Percentiles rank a stretch among this genome's conserved stretches.
Evolutionary conservation across 2,113 vertebrate species (phyloP).

Genomic region (Oryctolagus cuniculus): DNA sequence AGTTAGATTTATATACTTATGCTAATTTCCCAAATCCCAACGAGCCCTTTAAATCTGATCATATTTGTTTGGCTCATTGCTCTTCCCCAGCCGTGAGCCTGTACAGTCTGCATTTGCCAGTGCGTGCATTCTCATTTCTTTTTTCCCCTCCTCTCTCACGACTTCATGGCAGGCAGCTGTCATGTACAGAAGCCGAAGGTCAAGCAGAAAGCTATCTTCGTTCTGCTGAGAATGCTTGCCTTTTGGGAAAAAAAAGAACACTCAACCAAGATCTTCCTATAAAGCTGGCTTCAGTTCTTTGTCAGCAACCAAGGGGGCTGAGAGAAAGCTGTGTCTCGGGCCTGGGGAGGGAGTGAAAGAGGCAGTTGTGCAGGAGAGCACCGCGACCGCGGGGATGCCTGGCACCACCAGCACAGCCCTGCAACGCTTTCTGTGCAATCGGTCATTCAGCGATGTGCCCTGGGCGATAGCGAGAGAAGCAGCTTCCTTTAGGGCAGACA

Average conservation of each 20-base stretch:
- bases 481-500: background rate
- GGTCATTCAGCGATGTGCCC: background rate
- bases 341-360: background rate
- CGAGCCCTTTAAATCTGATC: slow-evolving; percentile 64
- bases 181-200: background rate
- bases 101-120: slow-evolving; percentile 31
- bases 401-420: background rate
- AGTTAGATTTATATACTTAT: slow-evolving; percentile 53
- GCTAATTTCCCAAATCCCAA: slow-evolving; percentile 51
- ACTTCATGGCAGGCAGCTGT: background rate
- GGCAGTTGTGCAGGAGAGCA: background rate
- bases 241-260: background rate
- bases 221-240: slow-evolving; percentile 3
- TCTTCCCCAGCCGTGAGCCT: background rate
- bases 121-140: background rate
- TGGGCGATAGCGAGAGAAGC: background rate
- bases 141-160: background rate
- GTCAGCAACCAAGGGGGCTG: background rate
- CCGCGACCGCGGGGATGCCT: rapidly evolving
- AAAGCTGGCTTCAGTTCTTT: background rate
- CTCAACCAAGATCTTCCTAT: background rate
- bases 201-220: slow-evolving; percentile 24
- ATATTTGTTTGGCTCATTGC: slow-evolving; percentile 60
- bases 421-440: background rate
- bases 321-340: background rate